phyloP scores from a whole-genome alignment of 2,113 vertebrate species.

The Malurus alboscapulatus region DNA sequence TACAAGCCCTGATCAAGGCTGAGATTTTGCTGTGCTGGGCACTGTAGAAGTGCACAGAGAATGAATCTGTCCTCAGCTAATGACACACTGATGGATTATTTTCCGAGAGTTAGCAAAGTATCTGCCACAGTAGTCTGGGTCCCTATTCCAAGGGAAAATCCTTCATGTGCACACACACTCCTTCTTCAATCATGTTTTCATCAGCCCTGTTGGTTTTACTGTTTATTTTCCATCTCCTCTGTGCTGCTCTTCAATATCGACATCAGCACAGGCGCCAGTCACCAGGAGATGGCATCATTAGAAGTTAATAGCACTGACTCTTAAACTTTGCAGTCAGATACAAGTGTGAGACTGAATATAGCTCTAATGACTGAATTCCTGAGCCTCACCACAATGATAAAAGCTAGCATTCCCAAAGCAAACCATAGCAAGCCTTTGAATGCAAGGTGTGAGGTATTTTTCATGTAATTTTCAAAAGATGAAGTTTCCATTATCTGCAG shows the following conservation, averaged over 20 bases:
- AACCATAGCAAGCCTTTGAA: background rate
- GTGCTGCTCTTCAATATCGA: background rate
- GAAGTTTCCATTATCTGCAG: background rate
- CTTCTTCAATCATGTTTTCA: background rate
- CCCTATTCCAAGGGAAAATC: background rate
- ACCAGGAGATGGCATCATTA: slow-evolving; percentile 50
- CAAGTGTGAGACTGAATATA: background rate
- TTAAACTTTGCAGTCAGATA: background rate
- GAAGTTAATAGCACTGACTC: background rate
- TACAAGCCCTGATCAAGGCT: background rate
- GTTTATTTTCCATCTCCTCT: background rate
- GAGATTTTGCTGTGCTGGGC: background rate
- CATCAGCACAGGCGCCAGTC: background rate
- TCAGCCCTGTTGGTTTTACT: background rate
- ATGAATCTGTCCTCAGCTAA: background rate
- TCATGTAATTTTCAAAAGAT: background rate
- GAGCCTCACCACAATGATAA: background rate
- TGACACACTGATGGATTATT: background rate
- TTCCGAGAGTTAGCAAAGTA: background rate
- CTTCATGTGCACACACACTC: background rate
- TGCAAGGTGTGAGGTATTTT: background rate
- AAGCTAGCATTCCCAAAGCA: background rate
- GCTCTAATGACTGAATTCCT: background rate
- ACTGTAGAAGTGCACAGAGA: background rate
- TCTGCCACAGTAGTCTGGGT: background rate